phyloP scores from a whole-genome alignment of 2,113 vertebrate species.

The Sciurus niger region DNA sequence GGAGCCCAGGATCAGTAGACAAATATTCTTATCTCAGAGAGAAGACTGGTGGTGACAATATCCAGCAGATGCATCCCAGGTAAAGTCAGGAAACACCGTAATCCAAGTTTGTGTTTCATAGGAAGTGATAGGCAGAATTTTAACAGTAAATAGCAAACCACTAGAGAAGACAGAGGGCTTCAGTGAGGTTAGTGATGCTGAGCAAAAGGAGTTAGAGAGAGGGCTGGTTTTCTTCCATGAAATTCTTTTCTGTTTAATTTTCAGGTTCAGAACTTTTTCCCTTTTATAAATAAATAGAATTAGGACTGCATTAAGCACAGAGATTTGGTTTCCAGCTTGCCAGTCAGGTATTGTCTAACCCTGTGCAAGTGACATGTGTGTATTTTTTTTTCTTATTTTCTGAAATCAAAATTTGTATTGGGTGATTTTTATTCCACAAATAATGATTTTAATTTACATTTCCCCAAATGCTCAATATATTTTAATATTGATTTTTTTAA shows the following conservation, averaged over 20 bases:
- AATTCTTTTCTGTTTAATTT: neutral
- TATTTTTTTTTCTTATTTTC: too few relatives aligned
- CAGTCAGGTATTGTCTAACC: too few relatives aligned
- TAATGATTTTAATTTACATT: too few relatives aligned
- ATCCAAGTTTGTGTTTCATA: neutral
- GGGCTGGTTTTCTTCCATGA: neutral
- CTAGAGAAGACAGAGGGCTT: neutral
- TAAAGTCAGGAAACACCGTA: neutral
- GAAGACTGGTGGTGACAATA: neutral
- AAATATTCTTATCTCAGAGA: neutral
- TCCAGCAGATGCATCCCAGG: neutral
- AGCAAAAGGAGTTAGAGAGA: neutral
- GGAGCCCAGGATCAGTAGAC: neutral
- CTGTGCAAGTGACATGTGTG: too few relatives aligned
- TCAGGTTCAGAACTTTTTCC: too few relatives aligned
- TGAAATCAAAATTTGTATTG: too few relatives aligned
- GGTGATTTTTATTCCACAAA: too few relatives aligned
- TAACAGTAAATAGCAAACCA: neutral
- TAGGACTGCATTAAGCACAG: too few relatives aligned
- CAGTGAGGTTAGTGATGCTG: neutral
- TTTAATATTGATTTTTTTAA: neutral
- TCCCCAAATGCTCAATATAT: too few relatives aligned
- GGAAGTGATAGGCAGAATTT: neutral
- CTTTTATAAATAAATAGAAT: too few relatives aligned
- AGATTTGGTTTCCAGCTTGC: too few relatives aligned